Conservation (phyloP, 1,140 invertebrate genomes). For the Chymomyza costata region DNA sequence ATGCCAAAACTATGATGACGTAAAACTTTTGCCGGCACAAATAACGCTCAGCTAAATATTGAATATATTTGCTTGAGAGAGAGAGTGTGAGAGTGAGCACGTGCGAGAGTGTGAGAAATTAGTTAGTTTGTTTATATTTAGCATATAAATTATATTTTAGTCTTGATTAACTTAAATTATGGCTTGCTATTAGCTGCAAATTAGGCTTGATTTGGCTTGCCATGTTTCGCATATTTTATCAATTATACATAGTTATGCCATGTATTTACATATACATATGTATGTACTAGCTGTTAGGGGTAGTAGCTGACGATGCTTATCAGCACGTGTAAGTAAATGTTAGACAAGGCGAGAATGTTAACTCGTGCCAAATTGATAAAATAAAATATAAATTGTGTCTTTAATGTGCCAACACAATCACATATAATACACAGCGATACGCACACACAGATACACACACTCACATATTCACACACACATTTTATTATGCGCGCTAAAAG, state of each 20-base stretch:
- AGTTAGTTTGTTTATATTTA: no score
- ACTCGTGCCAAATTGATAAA: conserved; percentile 58
- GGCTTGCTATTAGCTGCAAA: conserved; percentile 20
- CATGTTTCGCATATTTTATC: conserved; percentile 57
- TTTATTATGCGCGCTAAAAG: no score
- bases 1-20: no score
- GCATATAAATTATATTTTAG: conserved; percentile 23
- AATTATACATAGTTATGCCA: conserved; percentile 67
- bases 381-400: conserved; percentile 54
- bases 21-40: no score
- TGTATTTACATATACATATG: conserved; percentile 10
- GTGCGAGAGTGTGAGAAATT: no score
- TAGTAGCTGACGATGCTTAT: conserved; percentile 11
- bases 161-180: not conserved
- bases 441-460: conserved; percentile 7
- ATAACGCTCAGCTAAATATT: not conserved
- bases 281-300: conserved; percentile 9
- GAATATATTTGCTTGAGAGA: no score
- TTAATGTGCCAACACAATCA: conserved; percentile 14
- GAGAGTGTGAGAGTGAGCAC: no score
- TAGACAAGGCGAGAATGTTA: not conserved
- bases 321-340: conserved; percentile 5
- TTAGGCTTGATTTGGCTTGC: conserved; percentile 43
- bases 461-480: no score
- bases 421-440: not conserved